Evolutionary conservation across 2,797 vertebrate species (phyloP).

Genomic region (Uromys caudimaculatus): DNA sequence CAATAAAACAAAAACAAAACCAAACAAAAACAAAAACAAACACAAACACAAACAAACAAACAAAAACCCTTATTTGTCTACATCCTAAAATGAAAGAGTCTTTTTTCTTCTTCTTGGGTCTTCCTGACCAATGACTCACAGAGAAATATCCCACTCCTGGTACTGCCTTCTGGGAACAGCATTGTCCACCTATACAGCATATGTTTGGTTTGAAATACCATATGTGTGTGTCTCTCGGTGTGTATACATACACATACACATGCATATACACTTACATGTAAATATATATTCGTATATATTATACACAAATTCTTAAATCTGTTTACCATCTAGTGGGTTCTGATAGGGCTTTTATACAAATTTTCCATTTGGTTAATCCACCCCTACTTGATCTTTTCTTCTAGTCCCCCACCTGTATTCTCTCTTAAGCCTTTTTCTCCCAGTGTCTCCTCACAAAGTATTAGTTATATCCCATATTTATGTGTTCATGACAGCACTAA

Average conservation of each 20-base stretch:
- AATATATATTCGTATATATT: neutral
- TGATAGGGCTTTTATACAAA: neutral
- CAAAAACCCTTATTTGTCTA: neutral
- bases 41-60: too few relatives aligned
- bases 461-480: neutral
- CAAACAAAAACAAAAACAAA: too few relatives aligned
- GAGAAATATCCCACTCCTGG: neutral
- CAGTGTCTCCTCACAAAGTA: neutral
- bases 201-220: neutral
- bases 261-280: neutral
- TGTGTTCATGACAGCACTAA: neutral
- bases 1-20: too few relatives aligned
- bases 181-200: neutral
- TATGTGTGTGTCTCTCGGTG: too few relatives aligned
- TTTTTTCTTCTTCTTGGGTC: neutral
- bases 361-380: neutral
- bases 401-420: accelerated
- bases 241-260: neutral
- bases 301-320: neutral
- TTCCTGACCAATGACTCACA: neutral
- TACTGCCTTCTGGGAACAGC: neutral
- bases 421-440: neutral
- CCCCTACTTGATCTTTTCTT: neutral
- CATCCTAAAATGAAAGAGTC: neutral
- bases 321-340: neutral